Conservation (phyloP, 2,888 invertebrate species). For the Rhingia campestris region DNA sequence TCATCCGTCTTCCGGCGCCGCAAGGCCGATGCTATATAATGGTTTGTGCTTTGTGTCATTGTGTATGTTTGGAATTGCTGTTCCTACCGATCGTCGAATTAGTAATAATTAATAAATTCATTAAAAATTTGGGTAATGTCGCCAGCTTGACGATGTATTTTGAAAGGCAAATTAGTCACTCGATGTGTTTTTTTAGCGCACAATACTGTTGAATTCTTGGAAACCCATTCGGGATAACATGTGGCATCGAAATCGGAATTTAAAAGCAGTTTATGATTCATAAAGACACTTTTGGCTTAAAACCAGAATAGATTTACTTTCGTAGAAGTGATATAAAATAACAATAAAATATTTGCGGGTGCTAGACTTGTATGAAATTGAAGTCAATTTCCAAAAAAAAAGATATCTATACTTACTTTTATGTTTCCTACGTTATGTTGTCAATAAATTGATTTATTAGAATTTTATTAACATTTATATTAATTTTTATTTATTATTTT, state of each 20-base stretch:
- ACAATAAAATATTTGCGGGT: too few relatives aligned
- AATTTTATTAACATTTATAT: too few relatives aligned
- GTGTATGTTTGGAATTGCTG: slow-evolving; percentile 16
- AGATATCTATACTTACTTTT: too few relatives aligned
- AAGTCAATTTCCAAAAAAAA: too few relatives aligned
- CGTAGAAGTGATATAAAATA: too few relatives aligned
- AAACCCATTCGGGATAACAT: slow-evolving; percentile 47
- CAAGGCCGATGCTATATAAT: slow-evolving; percentile 80
- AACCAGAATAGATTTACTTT: not conserved
- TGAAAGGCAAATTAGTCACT: slow-evolving; percentile 56
- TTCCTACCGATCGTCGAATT: slow-evolving; percentile 36
- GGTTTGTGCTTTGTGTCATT: slow-evolving; percentile 74
- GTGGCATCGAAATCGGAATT: slow-evolving; percentile 34
- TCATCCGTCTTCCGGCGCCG: slow-evolving; percentile 76
- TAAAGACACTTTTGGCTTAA: slow-evolving; percentile 21
- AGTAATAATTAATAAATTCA: slow-evolving; percentile 47
- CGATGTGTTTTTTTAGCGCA: slow-evolving; percentile 15
- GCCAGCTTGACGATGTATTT: slow-evolving; percentile 29
- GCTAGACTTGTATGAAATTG: too few relatives aligned
- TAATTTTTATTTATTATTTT: too few relatives aligned
- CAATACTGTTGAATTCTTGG: slow-evolving; percentile 52
- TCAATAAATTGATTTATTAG: too few relatives aligned
- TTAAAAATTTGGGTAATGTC: slow-evolving; percentile 37
- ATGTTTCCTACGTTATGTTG: too few relatives aligned
- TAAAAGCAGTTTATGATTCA: slow-evolving; percentile 59